Evolutionary conservation across 2,797 vertebrate genomes (phyloP).

Genomic region (Necrosyrtes monachus): DNA sequence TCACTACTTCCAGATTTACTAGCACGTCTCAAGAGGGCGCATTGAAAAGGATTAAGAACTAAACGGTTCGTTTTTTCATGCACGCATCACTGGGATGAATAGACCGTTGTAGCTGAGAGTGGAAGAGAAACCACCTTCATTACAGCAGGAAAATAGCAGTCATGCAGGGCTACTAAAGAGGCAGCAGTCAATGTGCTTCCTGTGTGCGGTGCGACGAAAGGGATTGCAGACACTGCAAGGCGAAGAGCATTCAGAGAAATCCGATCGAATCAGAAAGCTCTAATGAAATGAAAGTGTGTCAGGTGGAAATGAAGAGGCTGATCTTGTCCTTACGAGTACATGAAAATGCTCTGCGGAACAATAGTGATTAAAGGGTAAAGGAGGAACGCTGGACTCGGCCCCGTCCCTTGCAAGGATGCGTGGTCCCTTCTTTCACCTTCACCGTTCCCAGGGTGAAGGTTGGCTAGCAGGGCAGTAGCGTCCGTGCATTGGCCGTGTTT

Average conservation of each 20-base stretch:
- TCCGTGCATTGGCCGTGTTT: accelerated
- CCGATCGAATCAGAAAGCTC: not conserved
- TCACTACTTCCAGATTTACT: conserved; percentile 31
- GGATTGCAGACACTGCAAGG: not conserved
- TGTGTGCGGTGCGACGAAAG: not conserved
- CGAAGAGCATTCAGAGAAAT: not conserved
- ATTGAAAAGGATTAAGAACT: conserved; percentile 36
- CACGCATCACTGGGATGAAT: not conserved
- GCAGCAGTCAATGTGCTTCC: conserved; percentile 9
- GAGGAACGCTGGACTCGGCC: not conserved
- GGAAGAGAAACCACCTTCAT: conserved; percentile 32
- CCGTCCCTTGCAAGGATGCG: not conserved
- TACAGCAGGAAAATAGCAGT: conserved; percentile 45
- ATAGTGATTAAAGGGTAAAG: not conserved
- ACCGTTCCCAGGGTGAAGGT: not conserved
- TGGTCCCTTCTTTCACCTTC: not conserved
- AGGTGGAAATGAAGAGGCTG: conserved; percentile 35
- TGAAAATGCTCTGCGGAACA: not conserved
- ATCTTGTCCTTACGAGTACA: not conserved
- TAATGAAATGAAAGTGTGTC: conserved; percentile 12
- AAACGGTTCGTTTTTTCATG: not conserved
- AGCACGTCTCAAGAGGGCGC: not conserved
- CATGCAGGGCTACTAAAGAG: conserved; percentile 43
- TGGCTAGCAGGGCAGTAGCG: not conserved
- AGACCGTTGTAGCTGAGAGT: not conserved